phyloP scores from a whole-genome alignment of 2,888 invertebrate genomes.

The Herminia tarsipennalis region DNA sequence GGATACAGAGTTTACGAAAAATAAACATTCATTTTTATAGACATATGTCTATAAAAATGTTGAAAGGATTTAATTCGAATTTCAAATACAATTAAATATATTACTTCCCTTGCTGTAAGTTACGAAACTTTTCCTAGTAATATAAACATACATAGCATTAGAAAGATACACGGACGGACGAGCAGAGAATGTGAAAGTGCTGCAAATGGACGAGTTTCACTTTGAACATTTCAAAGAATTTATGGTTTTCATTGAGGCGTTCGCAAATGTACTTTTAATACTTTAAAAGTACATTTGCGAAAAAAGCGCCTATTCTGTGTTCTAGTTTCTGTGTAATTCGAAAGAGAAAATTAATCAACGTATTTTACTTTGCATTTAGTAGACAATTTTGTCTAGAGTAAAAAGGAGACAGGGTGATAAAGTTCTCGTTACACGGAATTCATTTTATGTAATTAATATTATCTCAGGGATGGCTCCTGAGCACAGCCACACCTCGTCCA shows the following conservation, averaged over 20 bases:
- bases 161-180: constrained; percentile 18
- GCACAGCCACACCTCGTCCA: constrained; percentile 28
- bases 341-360: not conserved
- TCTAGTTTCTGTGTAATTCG: not conserved
- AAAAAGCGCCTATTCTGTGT: not conserved
- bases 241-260: constrained; percentile 16
- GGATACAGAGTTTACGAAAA: no score
- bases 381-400: no score
- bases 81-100: not conserved
- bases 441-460: not conserved
- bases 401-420: no score
- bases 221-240: constrained; percentile 22
- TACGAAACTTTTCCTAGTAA: constrained; percentile 1
- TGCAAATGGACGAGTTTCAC: constrained; percentile 20
- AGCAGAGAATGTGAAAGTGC: constrained; percentile 25
- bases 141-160: constrained; percentile 7
- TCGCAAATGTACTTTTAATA: not conserved
- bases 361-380: no score
- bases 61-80: no score
- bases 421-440: not conserved
- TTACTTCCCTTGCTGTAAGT: not conserved
- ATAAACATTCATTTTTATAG: no score
- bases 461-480: constrained; percentile 20
- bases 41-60: no score
- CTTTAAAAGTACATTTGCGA: not conserved